These are phyloP conservation scores for Sebastes diaconus DNA, from an alignment of 2,797 vertebrate species.

Conservation along the genomic window DNA sequence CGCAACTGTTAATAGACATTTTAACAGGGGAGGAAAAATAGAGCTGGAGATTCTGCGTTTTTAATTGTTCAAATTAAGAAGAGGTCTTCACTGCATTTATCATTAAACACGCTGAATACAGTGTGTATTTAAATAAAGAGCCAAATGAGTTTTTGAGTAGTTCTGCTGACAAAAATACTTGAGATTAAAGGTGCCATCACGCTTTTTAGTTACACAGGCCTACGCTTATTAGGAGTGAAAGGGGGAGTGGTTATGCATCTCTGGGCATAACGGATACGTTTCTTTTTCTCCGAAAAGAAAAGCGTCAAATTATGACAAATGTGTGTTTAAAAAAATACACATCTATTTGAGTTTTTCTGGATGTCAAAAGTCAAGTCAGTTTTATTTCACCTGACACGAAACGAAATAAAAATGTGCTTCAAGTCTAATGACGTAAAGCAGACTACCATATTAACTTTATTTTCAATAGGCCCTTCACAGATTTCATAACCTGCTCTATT, in stretches of 20 bases:
- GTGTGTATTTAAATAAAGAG: conserved; percentile 8
- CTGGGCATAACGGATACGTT: background rate
- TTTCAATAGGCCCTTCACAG: background rate
- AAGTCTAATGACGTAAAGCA: background rate
- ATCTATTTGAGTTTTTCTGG: background rate
- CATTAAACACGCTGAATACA: background rate
- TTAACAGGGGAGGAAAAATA: conserved; percentile 20
- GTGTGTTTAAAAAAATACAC: background rate
- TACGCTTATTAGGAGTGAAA: background rate
- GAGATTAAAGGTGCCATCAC: conserved; percentile 10
- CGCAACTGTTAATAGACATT: conserved; percentile 54
- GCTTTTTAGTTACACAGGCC: conserved; percentile 1
- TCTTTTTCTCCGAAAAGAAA: conserved; percentile 2
- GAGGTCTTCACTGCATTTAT: conserved; percentile 10
- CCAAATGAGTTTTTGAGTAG: background rate
- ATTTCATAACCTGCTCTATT: conserved; percentile 4
- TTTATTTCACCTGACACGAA: background rate
- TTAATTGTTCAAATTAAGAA: conserved; percentile 25
- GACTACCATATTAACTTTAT: background rate
- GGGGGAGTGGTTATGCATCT: conserved; percentile 39
- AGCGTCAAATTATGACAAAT: background rate
- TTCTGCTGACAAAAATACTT: background rate
- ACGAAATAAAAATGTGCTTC: background rate
- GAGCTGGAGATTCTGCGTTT: conserved; percentile 8
- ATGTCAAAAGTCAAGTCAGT: background rate